These are phyloP conservation scores for Hipposideros larvatus DNA, from an alignment of 2,797 vertebrate genomes.

Conservation along the genomic window DNA sequence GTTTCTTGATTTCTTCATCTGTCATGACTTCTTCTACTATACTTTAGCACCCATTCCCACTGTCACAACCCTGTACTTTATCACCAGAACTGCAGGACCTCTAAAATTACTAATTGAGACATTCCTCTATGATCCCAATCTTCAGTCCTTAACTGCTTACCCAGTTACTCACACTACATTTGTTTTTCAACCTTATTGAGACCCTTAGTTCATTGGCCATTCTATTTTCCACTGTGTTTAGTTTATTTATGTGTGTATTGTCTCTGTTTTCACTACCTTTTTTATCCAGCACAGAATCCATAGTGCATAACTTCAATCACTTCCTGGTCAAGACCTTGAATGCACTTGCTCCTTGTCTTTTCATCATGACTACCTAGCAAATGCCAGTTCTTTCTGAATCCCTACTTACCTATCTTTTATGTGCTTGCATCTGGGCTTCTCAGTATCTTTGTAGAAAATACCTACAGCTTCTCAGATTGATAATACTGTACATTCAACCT, in stretches of 20 bases:
- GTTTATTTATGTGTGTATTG: not conserved
- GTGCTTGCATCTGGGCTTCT: not conserved
- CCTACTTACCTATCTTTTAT: not conserved
- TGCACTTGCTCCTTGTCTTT: not conserved
- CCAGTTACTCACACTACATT: not conserved
- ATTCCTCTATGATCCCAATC: not conserved
- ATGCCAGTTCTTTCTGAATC: not conserved
- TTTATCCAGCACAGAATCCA: not conserved
- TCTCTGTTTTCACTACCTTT: slow-evolving; percentile 26
- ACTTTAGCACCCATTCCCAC: not conserved
- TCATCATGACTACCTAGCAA: not conserved
- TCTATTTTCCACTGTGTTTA: not conserved
- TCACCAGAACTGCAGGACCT: not conserved
- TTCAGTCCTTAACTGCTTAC: not conserved
- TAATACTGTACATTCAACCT: not conserved
- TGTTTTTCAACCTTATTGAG: not conserved
- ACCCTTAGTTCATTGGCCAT: not conserved
- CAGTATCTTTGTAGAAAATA: not conserved
- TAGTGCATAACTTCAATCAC: not conserved
- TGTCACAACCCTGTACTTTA: not conserved
- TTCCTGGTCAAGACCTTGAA: not conserved
- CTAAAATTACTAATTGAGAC: not conserved
- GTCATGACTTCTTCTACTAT: not conserved
- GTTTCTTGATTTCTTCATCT: slow-evolving; percentile 51
- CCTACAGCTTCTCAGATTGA: not conserved